These are phyloP conservation scores for Mechanitis mazaeus DNA, from an alignment of 2,888 invertebrate genomes.

Conservation along the genomic window DNA sequence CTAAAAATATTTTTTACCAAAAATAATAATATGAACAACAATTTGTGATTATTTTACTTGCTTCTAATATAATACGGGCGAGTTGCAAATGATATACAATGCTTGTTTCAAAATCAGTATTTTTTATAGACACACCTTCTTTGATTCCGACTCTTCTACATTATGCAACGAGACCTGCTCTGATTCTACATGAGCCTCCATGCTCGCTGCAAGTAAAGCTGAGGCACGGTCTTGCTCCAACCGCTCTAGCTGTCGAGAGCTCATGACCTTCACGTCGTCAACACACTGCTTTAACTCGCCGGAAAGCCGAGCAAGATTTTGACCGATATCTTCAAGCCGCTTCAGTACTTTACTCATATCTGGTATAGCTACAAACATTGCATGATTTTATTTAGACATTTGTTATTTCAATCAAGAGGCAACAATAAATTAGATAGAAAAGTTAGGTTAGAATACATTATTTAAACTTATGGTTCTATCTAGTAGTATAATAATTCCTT, in stretches of 20 bases:
- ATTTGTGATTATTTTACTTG: too few relatives aligned
- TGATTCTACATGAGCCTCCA: slow-evolving; percentile 79
- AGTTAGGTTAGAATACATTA: too few relatives aligned
- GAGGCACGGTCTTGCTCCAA: slow-evolving; percentile 79
- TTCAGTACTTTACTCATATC: slow-evolving; percentile 74
- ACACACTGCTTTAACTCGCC: slow-evolving; percentile 83
- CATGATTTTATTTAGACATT: not conserved
- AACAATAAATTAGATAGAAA: too few relatives aligned
- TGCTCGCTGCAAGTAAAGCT: slow-evolving; percentile 80
- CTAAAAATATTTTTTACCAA: too few relatives aligned
- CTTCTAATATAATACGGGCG: too few relatives aligned
- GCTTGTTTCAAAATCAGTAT: not conserved
- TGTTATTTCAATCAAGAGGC: too few relatives aligned
- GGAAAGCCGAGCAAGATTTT: slow-evolving; percentile 80
- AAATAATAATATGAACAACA: too few relatives aligned
- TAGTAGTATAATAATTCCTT: too few relatives aligned
- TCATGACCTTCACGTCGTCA: slow-evolving; percentile 83
- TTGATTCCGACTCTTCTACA: slow-evolving; percentile 80
- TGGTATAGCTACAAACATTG: slow-evolving; percentile 41
- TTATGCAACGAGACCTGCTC: slow-evolving; percentile 62
- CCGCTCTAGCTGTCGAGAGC: slow-evolving; percentile 80
- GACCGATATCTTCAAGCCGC: slow-evolving; percentile 82
- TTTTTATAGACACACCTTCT: slow-evolving; percentile 77
- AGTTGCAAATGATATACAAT: too few relatives aligned
- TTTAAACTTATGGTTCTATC: too few relatives aligned